Conservation (phyloP, 2,113 vertebrate species). For the Pteruthius melanotis region DNA sequence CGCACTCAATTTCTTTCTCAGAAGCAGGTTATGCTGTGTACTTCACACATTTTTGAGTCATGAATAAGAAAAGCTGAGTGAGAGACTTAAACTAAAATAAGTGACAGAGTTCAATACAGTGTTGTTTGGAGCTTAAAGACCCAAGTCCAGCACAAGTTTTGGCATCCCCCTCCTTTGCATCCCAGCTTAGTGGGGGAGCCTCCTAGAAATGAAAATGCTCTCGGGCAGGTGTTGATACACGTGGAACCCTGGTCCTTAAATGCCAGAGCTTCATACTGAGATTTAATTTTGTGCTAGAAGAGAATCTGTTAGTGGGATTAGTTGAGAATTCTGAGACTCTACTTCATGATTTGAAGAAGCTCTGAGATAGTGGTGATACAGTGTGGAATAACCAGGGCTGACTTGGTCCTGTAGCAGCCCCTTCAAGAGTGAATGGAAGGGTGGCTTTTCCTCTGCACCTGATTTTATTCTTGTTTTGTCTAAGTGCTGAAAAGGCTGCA, state of each 20-base stretch:
- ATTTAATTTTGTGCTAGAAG: neutral
- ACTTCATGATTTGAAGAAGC: neutral
- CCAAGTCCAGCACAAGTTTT: neutral
- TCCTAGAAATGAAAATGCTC: neutral
- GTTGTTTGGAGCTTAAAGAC: neutral
- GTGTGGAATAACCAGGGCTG: neutral
- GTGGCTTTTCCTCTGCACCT: neutral
- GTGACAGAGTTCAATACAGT: neutral
- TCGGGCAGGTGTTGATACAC: neutral
- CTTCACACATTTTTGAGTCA: neutral
- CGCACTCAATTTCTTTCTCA: neutral
- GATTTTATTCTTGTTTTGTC: neutral
- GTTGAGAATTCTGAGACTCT: neutral
- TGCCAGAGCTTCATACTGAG: neutral
- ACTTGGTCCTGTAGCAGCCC: neutral
- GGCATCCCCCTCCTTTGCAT: neutral
- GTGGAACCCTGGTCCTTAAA: neutral
- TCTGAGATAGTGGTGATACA: rapidly evolving
- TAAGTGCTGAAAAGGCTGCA: neutral
- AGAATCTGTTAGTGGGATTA: neutral
- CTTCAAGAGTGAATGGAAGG: neutral
- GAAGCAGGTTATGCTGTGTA: neutral
- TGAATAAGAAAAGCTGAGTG: neutral
- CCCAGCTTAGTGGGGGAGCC: neutral
- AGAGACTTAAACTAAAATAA: neutral